phyloP scores from a whole-genome alignment of 2,113 vertebrate genomes.

The Muntiacus reevesi region DNA sequence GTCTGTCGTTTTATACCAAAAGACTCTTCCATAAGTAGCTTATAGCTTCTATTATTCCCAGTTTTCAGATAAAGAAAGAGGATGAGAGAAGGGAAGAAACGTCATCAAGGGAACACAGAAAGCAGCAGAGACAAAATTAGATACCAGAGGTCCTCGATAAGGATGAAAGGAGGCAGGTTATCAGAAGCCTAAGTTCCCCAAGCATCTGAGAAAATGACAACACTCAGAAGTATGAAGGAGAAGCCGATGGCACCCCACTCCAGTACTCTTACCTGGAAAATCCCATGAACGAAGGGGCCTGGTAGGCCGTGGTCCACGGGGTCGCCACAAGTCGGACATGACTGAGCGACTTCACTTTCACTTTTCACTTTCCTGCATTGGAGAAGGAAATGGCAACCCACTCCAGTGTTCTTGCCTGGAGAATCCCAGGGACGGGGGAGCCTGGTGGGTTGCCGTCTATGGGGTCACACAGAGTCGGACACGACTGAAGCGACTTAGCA shows the following conservation, averaged over 20 bases:
- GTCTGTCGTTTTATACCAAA: not conserved
- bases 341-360: not conserved
- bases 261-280: not conserved
- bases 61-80: not conserved
- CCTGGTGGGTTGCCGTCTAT: not conserved
- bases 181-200: not conserved
- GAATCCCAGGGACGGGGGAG: rapidly evolving
- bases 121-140: not conserved
- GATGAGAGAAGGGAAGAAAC: not conserved
- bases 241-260: not conserved
- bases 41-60: not conserved
- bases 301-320: rapidly evolving
- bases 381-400: not conserved
- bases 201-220: not conserved
- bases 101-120: not conserved
- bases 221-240: not conserved
- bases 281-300: not conserved
- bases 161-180: too few relatives aligned
- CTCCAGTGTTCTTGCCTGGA: not conserved
- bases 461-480: not conserved
- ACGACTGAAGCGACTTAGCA: not conserved
- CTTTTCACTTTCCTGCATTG: not conserved
- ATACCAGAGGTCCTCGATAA: not conserved
- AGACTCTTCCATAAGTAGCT: not conserved
- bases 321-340: rapidly evolving